Percentiles rank a stretch among this genome's conserved stretches.
Evolutionary conservation across 2,797 vertebrate genomes (phyloP).

Genomic region (Hoplostethus mediterraneus): DNA sequence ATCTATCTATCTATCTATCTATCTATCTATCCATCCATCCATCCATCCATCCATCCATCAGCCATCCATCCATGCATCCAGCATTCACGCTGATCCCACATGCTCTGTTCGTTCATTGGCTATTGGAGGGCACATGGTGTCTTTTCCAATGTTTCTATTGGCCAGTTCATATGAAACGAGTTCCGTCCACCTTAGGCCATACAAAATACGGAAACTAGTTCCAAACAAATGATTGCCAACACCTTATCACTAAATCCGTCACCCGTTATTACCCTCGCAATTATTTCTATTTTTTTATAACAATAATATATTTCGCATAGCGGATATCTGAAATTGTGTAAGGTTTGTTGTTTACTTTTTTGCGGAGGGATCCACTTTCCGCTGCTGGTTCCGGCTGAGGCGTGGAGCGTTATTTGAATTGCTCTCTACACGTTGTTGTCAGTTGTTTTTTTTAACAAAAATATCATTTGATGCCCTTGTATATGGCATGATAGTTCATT

Average conservation of each 20-base stretch:
- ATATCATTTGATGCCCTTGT: background rate
- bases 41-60: no score
- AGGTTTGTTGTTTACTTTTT: background rate
- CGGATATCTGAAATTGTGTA: rapidly evolving
- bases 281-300: background rate
- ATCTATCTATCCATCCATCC: no score
- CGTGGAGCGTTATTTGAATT: conserved; percentile 75
- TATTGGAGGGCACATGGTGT: conserved; percentile 56
- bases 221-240: background rate
- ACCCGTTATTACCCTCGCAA: no score
- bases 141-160: conserved; percentile 62
- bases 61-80: no score
- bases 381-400: background rate
- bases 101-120: background rate
- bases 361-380: conserved; percentile 49
- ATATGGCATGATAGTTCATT: background rate
- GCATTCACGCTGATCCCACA: background rate
- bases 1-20: no score
- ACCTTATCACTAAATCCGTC: background rate
- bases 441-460: background rate
- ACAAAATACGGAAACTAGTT: conserved; percentile 58
- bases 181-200: conserved; percentile 12
- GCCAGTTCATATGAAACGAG: conserved; percentile 79
- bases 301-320: rapidly evolving
- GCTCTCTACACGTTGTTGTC: background rate